Base-by-base conservation (phyloP, 2,113 vertebrate genomes). In the Ivindomyrus marchei region DNA sequence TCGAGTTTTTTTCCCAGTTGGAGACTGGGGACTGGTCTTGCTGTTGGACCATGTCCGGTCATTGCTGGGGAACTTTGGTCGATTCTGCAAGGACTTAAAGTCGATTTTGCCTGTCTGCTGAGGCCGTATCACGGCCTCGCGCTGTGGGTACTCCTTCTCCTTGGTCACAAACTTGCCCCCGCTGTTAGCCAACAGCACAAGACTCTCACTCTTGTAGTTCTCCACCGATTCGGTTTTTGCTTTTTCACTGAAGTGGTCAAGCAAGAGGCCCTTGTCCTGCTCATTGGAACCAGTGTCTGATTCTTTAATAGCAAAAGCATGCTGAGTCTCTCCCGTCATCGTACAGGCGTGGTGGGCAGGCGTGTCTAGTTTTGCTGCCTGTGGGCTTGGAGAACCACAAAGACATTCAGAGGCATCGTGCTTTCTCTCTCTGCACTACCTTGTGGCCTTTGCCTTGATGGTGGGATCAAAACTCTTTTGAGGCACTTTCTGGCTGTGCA, bases 291-390 rank as follows among this genome's bases (percentile, higher is more conserved):
- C 94, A 83, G 92, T 83, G 93, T 96, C 96, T 89, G 95, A 93
- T 91, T 96, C 93, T 87, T 95, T 93, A 92, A 96, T 94, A 91
- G 94, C 93, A 90, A 95, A 97, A 93, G 93, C 95, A 95, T 95
- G 96, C 95, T 96, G 97, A 95, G 95, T 96, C 95, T 98, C 97
- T 97, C 97, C 97, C 92, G 97, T 97, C 97, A 97, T 97, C 96
- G 94, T 97, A 95, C 96, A 93, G 15, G 92, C 91, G 92, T 92
- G 93, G 92, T 89, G 93, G 93, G 88, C 94, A 93, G 95, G 91
- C 93, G 93, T 93, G 92, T 95, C 94, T 95, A 95, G 95, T 92
- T 91, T 92, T 92, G 93, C 66, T 92, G 93, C 94, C 94, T 94
- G 94, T 93, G 88, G 90, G 42, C 90, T 88, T 87, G 89, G 21